Conservation (phyloP, 2,797 vertebrate species). For the Amazona ochrocephala region DNA sequence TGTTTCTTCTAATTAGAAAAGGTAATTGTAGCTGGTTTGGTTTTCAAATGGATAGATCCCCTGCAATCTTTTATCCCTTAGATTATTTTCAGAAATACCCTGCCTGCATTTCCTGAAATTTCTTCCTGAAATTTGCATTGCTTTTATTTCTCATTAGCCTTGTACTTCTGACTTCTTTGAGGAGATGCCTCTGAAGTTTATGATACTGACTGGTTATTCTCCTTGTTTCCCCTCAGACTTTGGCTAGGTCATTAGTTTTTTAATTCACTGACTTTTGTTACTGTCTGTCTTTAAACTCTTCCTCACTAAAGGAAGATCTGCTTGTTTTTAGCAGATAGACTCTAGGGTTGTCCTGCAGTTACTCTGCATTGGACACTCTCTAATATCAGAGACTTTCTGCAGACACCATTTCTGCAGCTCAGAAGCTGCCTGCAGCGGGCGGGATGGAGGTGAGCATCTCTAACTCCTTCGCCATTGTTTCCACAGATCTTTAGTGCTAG, state of each 20-base stretch:
- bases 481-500: not conserved
- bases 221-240: not conserved
- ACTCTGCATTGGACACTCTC: not conserved
- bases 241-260: not conserved
- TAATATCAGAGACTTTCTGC: not conserved
- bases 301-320: not conserved
- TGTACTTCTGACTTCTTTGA: not conserved
- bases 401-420: not conserved
- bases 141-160: not conserved
- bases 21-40: not conserved
- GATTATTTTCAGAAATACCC: not conserved
- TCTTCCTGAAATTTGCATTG: not conserved
- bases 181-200: not conserved
- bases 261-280: not conserved
- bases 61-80: not conserved
- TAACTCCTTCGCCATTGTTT: not conserved
- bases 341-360: not conserved
- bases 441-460: not conserved
- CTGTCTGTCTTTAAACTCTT: not conserved
- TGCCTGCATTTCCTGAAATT: not conserved
- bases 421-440: not conserved
- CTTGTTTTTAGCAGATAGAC: not conserved
- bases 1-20: not conserved
- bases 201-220: not conserved
- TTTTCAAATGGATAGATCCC: not conserved